Evolutionary conservation across 1,140 invertebrate species (phyloP).

Genomic region (Apis laboriosa): DNA sequence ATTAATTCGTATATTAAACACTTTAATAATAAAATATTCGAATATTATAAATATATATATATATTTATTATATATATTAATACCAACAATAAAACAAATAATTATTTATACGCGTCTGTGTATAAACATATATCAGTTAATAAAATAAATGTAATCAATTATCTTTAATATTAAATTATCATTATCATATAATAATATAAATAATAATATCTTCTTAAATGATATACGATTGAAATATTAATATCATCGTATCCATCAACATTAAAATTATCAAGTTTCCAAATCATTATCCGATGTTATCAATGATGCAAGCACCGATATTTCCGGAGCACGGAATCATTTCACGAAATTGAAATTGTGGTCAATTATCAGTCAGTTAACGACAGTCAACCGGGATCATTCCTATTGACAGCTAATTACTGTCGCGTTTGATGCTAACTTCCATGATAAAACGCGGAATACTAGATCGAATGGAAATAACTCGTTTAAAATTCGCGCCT

Average conservation of each 20-base stretch:
- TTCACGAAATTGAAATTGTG: constrained; percentile 53
- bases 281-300: not conserved
- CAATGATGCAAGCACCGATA: not conserved
- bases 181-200: not conserved
- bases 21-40: no score
- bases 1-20: no score
- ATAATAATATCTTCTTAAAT: not conserved
- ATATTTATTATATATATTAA: no score
- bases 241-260: not conserved
- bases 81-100: no score
- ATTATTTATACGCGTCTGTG: no score
- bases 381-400: constrained; percentile 42
- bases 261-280: not conserved
- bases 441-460: constrained; percentile 24
- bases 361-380: constrained; percentile 40
- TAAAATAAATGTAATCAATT: no score
- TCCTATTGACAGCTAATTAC: constrained; percentile 51
- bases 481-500: not conserved
- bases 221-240: not conserved
- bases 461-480: not conserved
- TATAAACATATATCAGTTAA: no score
- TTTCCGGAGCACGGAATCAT: constrained; percentile 27
- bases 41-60: no score
- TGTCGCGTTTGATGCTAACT: constrained; percentile 35
- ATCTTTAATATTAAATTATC: not conserved